These are phyloP conservation scores for Pherbina coryleti DNA, from an alignment of 2,888 invertebrate species.

Conservation along the genomic window DNA sequence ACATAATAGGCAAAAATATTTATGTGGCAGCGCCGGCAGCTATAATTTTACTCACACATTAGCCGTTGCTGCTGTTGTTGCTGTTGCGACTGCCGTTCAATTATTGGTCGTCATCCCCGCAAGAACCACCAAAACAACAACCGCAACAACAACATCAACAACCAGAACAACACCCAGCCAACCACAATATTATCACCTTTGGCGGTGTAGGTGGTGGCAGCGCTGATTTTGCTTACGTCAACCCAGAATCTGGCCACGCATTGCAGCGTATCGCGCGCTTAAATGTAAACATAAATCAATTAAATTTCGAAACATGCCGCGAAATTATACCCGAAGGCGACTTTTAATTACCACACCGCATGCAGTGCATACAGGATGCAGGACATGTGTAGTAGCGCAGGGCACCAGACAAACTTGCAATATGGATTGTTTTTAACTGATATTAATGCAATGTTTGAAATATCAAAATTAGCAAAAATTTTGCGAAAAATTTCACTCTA, in stretches of 20 bases:
- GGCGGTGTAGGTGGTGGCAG: not conserved
- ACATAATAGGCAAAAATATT: slow-evolving; percentile 29
- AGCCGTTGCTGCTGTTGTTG: not conserved
- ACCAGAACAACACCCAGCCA: not conserved
- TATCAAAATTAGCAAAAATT: too few relatives aligned
- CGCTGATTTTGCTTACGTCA: not conserved
- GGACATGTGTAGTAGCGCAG: not conserved
- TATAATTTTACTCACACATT: slow-evolving; percentile 13
- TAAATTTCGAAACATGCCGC: slow-evolving; percentile 26
- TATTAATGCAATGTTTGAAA: too few relatives aligned
- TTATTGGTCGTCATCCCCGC: not conserved
- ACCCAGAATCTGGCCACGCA: slow-evolving; percentile 1
- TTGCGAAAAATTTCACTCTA: too few relatives aligned
- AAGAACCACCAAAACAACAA: not conserved
- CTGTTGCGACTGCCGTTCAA: not conserved
- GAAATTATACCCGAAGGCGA: slow-evolving; percentile 36
- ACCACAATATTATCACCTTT: not conserved
- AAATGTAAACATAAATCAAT: slow-evolving; percentile 40
- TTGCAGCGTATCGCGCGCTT: slow-evolving; percentile 15
- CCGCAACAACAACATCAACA: not conserved
- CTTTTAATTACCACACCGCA: slow-evolving; percentile 32
- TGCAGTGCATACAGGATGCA: not conserved
- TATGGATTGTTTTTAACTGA: too few relatives aligned
- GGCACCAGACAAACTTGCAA: too few relatives aligned
- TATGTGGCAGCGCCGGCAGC: slow-evolving; percentile 27